Base-by-base conservation (phyloP, 2,888 invertebrate species). In the Nymphalis c-album region DNA sequence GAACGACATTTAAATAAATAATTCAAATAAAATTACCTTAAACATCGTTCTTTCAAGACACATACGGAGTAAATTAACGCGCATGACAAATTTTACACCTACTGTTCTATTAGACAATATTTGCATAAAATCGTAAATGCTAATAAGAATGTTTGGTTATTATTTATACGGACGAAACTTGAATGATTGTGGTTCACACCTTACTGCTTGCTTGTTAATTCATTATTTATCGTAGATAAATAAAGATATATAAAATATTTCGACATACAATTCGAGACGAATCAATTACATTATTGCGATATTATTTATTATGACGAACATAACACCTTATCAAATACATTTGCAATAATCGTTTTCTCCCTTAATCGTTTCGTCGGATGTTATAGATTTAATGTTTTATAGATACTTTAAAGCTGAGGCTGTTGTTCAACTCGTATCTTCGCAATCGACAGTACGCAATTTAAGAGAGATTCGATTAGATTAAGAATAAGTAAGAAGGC, bases 401-500 rank as follows among this genome's bases (percentile, higher is more conserved):
- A 31, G 26, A 31, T 18, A 65, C 4, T 13, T 68, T 69, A 70
- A 60, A 69, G 47, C 47, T 35, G 40, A 58, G 45, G 53, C 59
- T 17, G 20, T 55, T 46, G 65, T 61, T 26, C 58, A 18, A 20
- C 50, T 60, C 58, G 67, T 63, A 70, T 70, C 66, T 65, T 58
- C 51, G 55, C 48, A n/a, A 63, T 67, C 48, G 31, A 50, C 64
- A 48, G 64, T 48, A 64, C 67, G 71, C 74, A 76, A 79, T 82
- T 81, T 78, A 82, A 82, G 81, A 85, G 85, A 86, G 77, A 73
- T 78, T 81, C 85, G 80, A 85, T 85, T 83, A 80, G 78, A 83
- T 82, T 74, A 78, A 78, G 77, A 79, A 83, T 79, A 81, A 74
- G 81, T 82, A 85, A 82, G 75, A 85, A 81, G 75, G 84, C 79